Evolutionary conservation across 2,797 vertebrate genomes (phyloP).

Genomic region (Lacerta agilis): DNA sequence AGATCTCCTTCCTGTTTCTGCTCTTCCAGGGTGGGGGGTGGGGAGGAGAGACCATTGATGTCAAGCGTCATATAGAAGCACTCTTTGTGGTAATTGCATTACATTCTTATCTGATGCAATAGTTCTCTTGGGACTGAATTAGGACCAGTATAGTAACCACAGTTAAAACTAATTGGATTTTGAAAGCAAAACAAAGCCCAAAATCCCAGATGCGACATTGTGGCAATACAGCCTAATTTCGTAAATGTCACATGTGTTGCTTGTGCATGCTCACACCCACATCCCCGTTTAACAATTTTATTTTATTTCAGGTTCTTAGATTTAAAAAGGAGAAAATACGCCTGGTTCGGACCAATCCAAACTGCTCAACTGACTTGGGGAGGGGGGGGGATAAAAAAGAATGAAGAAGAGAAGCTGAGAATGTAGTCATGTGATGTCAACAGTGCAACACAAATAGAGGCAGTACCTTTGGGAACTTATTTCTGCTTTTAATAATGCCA

Average conservation of each 20-base stretch:
- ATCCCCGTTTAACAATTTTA: conserved; percentile 10
- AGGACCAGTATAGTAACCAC: conserved; percentile 53
- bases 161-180: conserved; percentile 63
- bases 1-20: conserved; percentile 10
- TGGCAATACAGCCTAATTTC: conserved; percentile 55
- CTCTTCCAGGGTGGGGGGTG: conserved; percentile 36
- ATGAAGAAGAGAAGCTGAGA: neutral
- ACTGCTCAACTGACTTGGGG: conserved; percentile 52
- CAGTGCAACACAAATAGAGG: conserved; percentile 1
- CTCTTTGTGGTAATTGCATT: conserved; percentile 13
- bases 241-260: neutral
- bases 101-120: conserved; percentile 54
- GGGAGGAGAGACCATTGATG: conserved; percentile 49
- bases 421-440: neutral
- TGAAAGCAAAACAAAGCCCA: conserved; percentile 20
- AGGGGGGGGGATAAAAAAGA: conserved; percentile 38
- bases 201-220: conserved; percentile 62
- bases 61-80: conserved; percentile 22
- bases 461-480: conserved; percentile 52
- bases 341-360: conserved; percentile 44
- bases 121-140: conserved; percentile 65
- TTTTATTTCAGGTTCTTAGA: neutral
- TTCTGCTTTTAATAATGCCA: conserved; percentile 42
- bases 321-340: neutral
- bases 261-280: neutral